Evolutionary conservation across 1,140 invertebrate genomes (phyloP).

Genomic region (Papilio glaucus): DNA sequence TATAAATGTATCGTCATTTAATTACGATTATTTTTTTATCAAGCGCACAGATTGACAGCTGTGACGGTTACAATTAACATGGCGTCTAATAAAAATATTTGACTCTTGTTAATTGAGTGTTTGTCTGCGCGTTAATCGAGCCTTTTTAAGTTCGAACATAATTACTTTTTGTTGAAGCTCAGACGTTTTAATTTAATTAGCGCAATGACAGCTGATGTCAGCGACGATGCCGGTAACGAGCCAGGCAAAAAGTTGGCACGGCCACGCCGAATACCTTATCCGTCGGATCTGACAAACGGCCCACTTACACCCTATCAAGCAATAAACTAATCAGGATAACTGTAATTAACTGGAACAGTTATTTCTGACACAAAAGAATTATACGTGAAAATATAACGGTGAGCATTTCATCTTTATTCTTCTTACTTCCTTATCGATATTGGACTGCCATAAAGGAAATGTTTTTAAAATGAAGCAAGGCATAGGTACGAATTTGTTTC

Average conservation of each 20-base stretch:
- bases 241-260: conserved; percentile 58
- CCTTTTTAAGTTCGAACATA: conserved; percentile 48
- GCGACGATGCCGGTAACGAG: conserved; percentile 43
- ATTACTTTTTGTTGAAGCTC: conserved; percentile 52
- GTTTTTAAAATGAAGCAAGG: conserved; percentile 26
- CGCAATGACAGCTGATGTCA: conserved; percentile 66
- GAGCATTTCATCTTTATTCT: conserved; percentile 30
- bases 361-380: conserved; percentile 59
- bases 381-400: conserved; percentile 58
- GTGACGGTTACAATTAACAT: conserved; percentile 33
- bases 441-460: conserved; percentile 26
- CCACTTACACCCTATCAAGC: conserved; percentile 58
- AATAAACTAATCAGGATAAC: conserved; percentile 65
- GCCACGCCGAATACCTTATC: conserved; percentile 49
- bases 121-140: conserved; percentile 46
- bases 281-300: conserved; percentile 58
- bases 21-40: conserved; percentile 11
- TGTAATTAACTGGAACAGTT: conserved; percentile 76
- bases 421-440: conserved; percentile 35
- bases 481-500: conserved; percentile 26
- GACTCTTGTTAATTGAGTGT: conserved; percentile 37
- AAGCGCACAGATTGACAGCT: conserved; percentile 1
- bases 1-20: conserved; percentile 20
- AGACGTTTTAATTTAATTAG: conserved; percentile 71
- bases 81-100: conserved; percentile 36